Conservation (phyloP, 2,888 invertebrate genomes). For the Alviniconcha strummeri region DNA sequence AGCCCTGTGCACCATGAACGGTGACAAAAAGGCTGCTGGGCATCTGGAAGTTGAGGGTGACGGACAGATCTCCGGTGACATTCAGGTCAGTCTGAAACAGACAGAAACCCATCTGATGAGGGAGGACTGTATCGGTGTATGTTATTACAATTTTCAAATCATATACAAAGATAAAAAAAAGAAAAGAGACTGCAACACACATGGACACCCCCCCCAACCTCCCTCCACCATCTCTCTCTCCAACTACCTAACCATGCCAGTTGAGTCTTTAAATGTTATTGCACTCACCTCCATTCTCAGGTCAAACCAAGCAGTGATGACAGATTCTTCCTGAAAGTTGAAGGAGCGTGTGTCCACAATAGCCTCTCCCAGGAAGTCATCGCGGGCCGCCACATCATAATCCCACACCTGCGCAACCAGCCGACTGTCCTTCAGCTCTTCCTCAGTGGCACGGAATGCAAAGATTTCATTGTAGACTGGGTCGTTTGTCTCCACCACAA, state of each 20-base stretch:
- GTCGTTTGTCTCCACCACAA: conserved; percentile 53
- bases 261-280: too few relatives aligned
- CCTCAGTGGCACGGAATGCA: conserved; percentile 57
- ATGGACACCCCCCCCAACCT: too few relatives aligned
- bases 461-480: conserved; percentile 69
- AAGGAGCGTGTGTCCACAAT: conserved; percentile 57
- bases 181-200: too few relatives aligned
- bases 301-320: conserved; percentile 63
- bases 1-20: conserved; percentile 56
- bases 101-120: too few relatives aligned
- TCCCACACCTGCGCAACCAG: conserved; percentile 66
- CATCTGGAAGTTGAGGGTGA: conserved; percentile 56
- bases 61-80: conserved; percentile 62
- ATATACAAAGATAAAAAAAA: too few relatives aligned
- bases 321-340: conserved; percentile 55
- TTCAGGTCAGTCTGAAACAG: conserved; percentile 63
- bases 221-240: too few relatives aligned
- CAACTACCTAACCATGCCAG: too few relatives aligned
- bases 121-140: too few relatives aligned
- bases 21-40: conserved; percentile 60
- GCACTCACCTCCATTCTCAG: conserved; percentile 63
- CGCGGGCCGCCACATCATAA: conserved; percentile 56
- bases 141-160: too few relatives aligned
- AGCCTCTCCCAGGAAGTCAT: conserved; percentile 67
- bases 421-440: conserved; percentile 49